phyloP scores from a whole-genome alignment of 1,140 invertebrate genomes.

The Nylanderia fulva region DNA sequence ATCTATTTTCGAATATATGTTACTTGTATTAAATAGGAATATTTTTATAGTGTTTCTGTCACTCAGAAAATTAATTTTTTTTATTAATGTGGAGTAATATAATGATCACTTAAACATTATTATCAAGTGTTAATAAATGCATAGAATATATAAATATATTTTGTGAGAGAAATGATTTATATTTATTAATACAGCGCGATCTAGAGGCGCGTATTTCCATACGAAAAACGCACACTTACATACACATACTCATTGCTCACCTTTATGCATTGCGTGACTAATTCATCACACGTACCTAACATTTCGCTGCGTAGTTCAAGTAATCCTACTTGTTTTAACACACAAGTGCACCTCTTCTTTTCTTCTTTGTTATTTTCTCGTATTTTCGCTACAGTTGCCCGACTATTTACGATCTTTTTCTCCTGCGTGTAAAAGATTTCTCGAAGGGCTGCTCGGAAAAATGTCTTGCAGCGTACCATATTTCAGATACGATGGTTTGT shows the following conservation, averaged over 20 bases:
- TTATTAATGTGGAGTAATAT: neutral
- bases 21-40: no score
- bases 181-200: slow-evolving; percentile 20
- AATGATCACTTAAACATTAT: neutral
- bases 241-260: neutral
- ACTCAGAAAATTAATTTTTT: neutral
- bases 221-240: neutral
- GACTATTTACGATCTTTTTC: slow-evolving; percentile 25
- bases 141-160: slow-evolving; percentile 6
- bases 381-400: slow-evolving; percentile 9
- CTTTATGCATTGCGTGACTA: slow-evolving; percentile 41
- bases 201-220: slow-evolving; percentile 3
- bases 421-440: neutral
- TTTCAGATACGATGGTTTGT: neutral
- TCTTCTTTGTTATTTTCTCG: slow-evolving; percentile 12
- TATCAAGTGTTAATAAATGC: neutral
- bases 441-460: neutral
- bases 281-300: slow-evolving; percentile 43
- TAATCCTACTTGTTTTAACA: slow-evolving; percentile 36
- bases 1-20: neutral
- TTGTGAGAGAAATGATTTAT: slow-evolving; percentile 6
- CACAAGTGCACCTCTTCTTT: neutral
- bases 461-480: neutral
- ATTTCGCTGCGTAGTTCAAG: neutral
- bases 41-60: neutral